phyloP scores from a whole-genome alignment of 2,113 vertebrate species.

The Corynorhinus townsendii region DNA sequence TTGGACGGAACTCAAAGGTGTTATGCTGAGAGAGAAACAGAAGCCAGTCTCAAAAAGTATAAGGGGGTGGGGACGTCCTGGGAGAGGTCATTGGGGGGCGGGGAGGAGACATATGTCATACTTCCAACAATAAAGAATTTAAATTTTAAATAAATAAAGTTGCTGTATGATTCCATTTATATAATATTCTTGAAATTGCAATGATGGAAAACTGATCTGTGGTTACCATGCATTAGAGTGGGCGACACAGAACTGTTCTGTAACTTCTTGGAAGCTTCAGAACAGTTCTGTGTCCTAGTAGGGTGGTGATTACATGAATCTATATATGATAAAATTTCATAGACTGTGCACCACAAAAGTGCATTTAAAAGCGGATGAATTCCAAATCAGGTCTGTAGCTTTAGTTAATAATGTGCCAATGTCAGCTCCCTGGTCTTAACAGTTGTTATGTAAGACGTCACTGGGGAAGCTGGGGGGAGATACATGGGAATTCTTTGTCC shows the following conservation, averaged over 20 bases:
- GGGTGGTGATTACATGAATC: not conserved
- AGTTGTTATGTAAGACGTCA: slow-evolving; percentile 10
- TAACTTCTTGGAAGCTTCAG: not conserved
- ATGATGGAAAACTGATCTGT: not conserved
- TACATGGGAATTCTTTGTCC: not conserved
- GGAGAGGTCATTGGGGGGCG: too few relatives aligned
- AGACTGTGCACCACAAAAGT: not conserved
- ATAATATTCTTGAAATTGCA: slow-evolving; percentile 1
- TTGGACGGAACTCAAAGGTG: not conserved
- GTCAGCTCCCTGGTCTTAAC: not conserved
- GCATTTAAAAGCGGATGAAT: not conserved
- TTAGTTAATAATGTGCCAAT: not conserved
- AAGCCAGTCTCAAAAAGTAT: not conserved
- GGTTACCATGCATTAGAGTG: not conserved
- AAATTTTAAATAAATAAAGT: not conserved
- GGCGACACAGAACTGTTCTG: not conserved
- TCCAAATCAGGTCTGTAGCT: slow-evolving; percentile 4
- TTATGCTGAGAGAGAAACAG: not conserved
- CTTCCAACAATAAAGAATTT: too few relatives aligned
- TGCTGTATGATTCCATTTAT: not conserved
- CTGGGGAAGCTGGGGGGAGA: not conserved
- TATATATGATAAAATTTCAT: not conserved
- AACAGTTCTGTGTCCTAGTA: not conserved
- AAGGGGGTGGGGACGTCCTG: too few relatives aligned
- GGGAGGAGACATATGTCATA: too few relatives aligned